These are phyloP conservation scores for Eurytoma adleriae DNA, from an alignment of 2,888 invertebrate genomes.

Conservation along the genomic window DNA sequence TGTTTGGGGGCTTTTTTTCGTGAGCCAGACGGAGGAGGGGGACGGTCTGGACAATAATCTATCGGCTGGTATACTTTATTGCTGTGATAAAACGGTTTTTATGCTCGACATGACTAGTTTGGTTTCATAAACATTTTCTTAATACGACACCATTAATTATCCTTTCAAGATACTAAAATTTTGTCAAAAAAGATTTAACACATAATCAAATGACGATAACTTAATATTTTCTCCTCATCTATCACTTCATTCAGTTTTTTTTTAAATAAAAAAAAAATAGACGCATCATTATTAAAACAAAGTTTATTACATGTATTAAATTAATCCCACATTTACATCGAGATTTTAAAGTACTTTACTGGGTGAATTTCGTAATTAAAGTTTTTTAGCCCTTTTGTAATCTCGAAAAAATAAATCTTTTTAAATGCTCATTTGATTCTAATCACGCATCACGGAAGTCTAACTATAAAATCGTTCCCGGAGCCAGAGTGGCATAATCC, in stretches of 20 bases:
- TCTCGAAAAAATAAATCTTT: neutral
- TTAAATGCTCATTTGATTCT: neutral
- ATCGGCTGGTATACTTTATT: neutral
- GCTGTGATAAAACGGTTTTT: neutral
- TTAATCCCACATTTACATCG: too few species aligned
- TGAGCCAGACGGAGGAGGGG: neutral
- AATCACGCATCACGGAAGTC: neutral
- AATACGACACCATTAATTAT: too few species aligned
- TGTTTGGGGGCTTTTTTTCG: neutral
- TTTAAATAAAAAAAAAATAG: too few species aligned
- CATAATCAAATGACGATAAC: too few species aligned
- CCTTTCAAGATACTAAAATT: too few species aligned
- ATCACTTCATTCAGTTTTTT: too few species aligned
- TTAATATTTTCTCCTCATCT: too few species aligned
- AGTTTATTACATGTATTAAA: too few species aligned
- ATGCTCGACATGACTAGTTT: neutral
- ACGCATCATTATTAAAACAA: too few species aligned
- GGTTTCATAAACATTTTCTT: neutral
- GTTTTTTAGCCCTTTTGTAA: neutral
- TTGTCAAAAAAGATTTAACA: too few species aligned
- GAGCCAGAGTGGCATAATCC: conserved; percentile 1
- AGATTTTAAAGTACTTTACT: too few species aligned
- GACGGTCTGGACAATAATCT: neutral
- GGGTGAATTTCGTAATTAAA: neutral
- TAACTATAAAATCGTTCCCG: neutral